These are phyloP conservation scores for Stomatorhinus ivindoensis DNA, from an alignment of 2,113 vertebrate genomes.

Conservation along the genomic window DNA sequence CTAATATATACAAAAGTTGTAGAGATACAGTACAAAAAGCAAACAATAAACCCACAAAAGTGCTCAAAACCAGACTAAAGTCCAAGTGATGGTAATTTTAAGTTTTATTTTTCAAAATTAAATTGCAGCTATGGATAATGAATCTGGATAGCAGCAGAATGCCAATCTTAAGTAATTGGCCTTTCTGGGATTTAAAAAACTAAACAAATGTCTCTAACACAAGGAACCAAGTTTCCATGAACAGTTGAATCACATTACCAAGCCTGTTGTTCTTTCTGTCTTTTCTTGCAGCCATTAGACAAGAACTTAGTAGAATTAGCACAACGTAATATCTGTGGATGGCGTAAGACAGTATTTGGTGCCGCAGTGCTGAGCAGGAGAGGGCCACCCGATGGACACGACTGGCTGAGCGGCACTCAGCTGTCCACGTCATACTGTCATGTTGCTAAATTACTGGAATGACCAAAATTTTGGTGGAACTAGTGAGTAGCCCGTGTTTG, in stretches of 20 bases:
- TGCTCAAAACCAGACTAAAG: not conserved
- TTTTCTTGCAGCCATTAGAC: slow-evolving; percentile 80
- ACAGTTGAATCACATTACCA: not conserved
- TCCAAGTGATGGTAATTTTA: not conserved
- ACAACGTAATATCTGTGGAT: slow-evolving; percentile 73
- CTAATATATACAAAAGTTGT: not conserved
- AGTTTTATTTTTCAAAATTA: not conserved
- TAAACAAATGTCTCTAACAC: not conserved
- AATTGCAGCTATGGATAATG: not conserved
- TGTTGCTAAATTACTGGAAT: not conserved
- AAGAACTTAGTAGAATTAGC: slow-evolving; percentile 95
- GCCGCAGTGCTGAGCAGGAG: slow-evolving; percentile 42
- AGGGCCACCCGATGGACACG: slow-evolving; percentile 34
- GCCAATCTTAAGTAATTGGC: not conserved
- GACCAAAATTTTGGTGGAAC: slow-evolving; percentile 4
- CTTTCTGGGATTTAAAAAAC: not conserved
- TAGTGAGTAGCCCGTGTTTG: slow-evolving; percentile 46
- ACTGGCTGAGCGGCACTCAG: not conserved
- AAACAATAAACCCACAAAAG: not conserved
- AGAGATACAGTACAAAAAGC: not conserved
- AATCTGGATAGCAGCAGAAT: not conserved
- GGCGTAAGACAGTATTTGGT: slow-evolving; percentile 44
- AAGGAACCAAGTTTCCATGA: not conserved
- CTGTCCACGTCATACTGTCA: not conserved
- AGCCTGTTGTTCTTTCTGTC: not conserved